A percentile compares a stretch with the other conserved stretches of the same genome.
phyloP scores from a whole-genome alignment of 2,888 invertebrate species.

The Conchocele bisecta region DNA sequence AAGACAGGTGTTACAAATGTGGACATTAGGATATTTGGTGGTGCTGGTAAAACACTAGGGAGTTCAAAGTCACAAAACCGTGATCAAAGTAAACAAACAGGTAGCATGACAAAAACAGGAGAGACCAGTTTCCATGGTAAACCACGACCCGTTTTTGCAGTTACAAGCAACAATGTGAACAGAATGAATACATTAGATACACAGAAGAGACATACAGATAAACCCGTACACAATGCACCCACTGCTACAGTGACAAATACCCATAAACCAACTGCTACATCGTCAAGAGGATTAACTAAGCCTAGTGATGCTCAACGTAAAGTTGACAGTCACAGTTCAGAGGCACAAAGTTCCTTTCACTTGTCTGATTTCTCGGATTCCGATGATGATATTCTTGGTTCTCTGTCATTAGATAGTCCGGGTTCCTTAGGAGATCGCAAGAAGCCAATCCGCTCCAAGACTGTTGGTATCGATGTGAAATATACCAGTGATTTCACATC shows the following conservation, averaged over 20 bases:
- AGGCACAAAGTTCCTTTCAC: slow-evolving; percentile 16
- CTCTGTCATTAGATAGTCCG: slow-evolving; percentile 4
- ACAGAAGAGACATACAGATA: not conserved
- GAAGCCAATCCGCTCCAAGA: no score
- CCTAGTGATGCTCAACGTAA: slow-evolving; percentile 18
- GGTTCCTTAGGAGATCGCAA: no score
- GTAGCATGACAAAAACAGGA: no score
- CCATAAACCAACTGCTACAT: not conserved
- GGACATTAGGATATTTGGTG: slow-evolving; percentile 68
- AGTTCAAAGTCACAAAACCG: no score
- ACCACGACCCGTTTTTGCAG: no score
- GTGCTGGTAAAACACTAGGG: slow-evolving; percentile 63
- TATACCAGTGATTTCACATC: not conserved
- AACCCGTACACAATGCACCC: not conserved
- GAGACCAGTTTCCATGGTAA: no score
- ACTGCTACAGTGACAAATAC: slow-evolving; percentile 17
- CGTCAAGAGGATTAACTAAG: no score
- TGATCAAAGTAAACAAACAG: no score
- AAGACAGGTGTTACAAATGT: slow-evolving; percentile 48
- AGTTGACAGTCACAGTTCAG: slow-evolving; percentile 45
- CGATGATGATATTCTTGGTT: slow-evolving; percentile 48
- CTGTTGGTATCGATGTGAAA: not conserved
- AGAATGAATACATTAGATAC: no score
- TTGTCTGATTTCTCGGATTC: slow-evolving; percentile 51
- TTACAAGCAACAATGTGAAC: no score